phyloP scores from a whole-genome alignment of 53 echinoderm and acorn worm genomes.

The Holothuria leucospilota region DNA sequence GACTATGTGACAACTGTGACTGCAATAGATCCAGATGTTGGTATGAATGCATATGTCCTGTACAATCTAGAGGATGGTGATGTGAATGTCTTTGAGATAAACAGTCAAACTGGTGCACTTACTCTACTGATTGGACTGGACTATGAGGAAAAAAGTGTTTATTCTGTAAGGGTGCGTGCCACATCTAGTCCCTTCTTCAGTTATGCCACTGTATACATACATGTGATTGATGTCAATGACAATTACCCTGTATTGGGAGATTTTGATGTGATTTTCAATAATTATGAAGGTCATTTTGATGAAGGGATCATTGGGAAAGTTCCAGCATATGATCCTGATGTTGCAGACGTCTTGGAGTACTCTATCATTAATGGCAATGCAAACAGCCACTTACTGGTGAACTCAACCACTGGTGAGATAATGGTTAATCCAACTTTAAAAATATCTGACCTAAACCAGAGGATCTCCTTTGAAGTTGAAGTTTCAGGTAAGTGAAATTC shows the following conservation, averaged over 20 bases:
- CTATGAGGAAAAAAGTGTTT: conserved; percentile 83
- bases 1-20: conserved; percentile 73
- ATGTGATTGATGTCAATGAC: conserved; percentile 90
- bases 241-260: conserved; percentile 82
- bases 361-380: conserved; percentile 70
- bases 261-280: conserved; percentile 97
- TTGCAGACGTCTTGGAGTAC: conserved; percentile 78
- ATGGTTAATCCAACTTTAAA: conserved; percentile 77
- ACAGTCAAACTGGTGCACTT: conserved; percentile 78
- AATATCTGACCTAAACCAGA: conserved; percentile 85
- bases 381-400: conserved; percentile 79
- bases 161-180: conserved; percentile 78
- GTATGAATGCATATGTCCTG: conserved; percentile 77
- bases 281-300: conserved; percentile 91
- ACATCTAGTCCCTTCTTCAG: conserved; percentile 88
- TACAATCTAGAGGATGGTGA: conserved; percentile 85
- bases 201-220: conserved; percentile 72
- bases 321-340: conserved; percentile 90
- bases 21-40: conserved; percentile 84
- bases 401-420: conserved; percentile 84
- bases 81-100: conserved; percentile 81
- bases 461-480: conserved; percentile 78
- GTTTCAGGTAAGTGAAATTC: conserved; percentile 83
- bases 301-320: conserved; percentile 90
- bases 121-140: conserved; percentile 81